These are phyloP conservation scores for Mermis nigrescens DNA, from an alignment of 2,888 invertebrate genomes.

Conservation along the genomic window DNA sequence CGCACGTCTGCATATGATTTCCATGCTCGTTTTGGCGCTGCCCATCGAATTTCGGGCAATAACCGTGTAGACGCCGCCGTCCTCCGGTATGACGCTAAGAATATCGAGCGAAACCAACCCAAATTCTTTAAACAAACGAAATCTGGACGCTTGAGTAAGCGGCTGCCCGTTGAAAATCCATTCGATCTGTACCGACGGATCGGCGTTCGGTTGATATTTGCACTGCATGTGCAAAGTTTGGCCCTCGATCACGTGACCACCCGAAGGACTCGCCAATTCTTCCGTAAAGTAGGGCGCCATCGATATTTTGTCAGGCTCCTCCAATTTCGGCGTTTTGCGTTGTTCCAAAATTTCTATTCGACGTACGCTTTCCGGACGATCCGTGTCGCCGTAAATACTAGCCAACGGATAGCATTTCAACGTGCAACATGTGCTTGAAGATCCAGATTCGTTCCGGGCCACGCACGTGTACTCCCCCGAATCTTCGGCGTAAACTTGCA, in stretches of 20 bases:
- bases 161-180: constrained; percentile 86
- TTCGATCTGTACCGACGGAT: constrained; percentile 54
- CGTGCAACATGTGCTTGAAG: constrained; percentile 44
- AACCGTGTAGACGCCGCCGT: constrained; percentile 34
- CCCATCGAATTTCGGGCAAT: constrained; percentile 28
- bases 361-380: constrained; percentile 72
- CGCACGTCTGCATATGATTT: constrained; percentile 40
- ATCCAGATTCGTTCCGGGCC: constrained; percentile 19
- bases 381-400: constrained; percentile 46
- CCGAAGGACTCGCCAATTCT: constrained; percentile 62
- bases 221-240: constrained; percentile 50
- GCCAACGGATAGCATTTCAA: constrained; percentile 49
- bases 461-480: constrained; percentile 45
- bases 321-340: constrained; percentile 23
- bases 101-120: constrained; percentile 91
- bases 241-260: constrained; percentile 33
- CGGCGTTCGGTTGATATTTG: constrained; percentile 79
- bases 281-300: constrained; percentile 84
- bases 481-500: constrained; percentile 90
- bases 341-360: constrained; percentile 81
- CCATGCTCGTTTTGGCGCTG: constrained; percentile 74
- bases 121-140: constrained; percentile 87
- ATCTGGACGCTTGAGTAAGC: constrained; percentile 41
- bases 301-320: constrained; percentile 47
- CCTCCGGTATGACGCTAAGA: constrained; percentile 82